phyloP scores from a whole-genome alignment of 1,140 invertebrate species.

The Gerris buenoi region DNA sequence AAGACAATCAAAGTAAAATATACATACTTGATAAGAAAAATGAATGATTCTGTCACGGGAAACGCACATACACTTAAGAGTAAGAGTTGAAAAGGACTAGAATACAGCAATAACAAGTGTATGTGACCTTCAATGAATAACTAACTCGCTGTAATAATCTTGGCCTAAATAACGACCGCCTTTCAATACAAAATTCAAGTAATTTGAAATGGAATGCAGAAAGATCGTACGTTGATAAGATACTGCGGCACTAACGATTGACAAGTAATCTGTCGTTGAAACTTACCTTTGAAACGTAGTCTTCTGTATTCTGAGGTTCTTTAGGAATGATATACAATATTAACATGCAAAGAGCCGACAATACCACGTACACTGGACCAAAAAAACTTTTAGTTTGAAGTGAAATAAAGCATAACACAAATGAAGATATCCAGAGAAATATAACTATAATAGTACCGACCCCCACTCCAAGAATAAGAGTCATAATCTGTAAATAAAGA shows the following conservation, averaged over 20 bases:
- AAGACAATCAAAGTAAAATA: too few relatives aligned
- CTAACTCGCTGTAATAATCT: neutral
- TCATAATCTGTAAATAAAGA: slow-evolving; percentile 16
- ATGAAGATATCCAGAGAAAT: slow-evolving; percentile 36
- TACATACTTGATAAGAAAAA: slow-evolving; percentile 40
- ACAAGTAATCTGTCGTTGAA: neutral
- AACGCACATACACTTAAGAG: neutral
- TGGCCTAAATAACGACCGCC: neutral
- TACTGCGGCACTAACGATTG: too few relatives aligned
- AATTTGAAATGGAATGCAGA: neutral
- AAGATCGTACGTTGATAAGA: too few relatives aligned
- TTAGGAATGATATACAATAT: slow-evolving; percentile 36
- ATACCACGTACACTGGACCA: slow-evolving; percentile 33
- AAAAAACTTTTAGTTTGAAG: slow-evolving; percentile 38
- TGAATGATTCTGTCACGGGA: slow-evolving; percentile 11
- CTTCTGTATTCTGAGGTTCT: slow-evolving; percentile 12
- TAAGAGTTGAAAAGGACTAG: neutral
- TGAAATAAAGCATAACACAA: slow-evolving; percentile 38
- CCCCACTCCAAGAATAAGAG: slow-evolving; percentile 20
- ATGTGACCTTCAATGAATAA: neutral
- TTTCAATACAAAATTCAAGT: neutral
- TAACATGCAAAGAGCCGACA: slow-evolving; percentile 34
- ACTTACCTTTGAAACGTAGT: slow-evolving; percentile 14
- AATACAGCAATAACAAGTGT: neutral
- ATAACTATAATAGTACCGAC: slow-evolving; percentile 33